Base-by-base conservation (phyloP, 2,113 vertebrate species). In the Canis aureus region DNA sequence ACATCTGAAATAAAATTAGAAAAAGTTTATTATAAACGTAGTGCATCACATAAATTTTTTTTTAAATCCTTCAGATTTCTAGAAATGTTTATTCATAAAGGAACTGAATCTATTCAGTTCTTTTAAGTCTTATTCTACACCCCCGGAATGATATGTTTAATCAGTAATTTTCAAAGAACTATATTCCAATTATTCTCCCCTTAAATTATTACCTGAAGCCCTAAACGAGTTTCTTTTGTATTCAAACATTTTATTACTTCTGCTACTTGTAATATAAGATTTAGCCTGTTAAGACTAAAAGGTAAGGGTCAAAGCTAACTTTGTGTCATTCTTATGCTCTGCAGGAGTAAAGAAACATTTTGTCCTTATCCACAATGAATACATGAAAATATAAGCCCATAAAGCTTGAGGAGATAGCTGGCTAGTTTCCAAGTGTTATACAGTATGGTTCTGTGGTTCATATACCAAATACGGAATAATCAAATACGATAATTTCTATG, bases 1-100 rank as follows among this genome's bases (percentile, higher is more conserved):
- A 98, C 99, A 99, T 99, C 99, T 99, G 99, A 98, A 99, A 98
- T 16, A 89, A 98, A 88, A 98, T 2, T 55, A 64, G 43, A 97
- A 76, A 98, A 96, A 98, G 73, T 96, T 96, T 91, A 97, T 38
- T 86, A 17, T 83, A 93, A 96, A 94, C 57, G 55, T 96, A 71
- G n/a, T 85, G 11, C 38, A 95, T 38, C 49, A 55, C 74, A 17
- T 69, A 94, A 96, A 94, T 43, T 38, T 67, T 43, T 43, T 78
- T 11, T 12, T 6, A 49, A 90, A 62, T 60, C 8, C 59, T 95
- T 85, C 51, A 35, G 32, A 93, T 94, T 91, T 84, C 82, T 89
- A 81, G 43, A 95, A 88, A 97, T 66, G 15, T 87, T 95, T 19
- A 96, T 53, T 32, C 85, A 85, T 23, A 86, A 3, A 85, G 59